Evolutionary conservation across 2,113 vertebrate species (phyloP).

Genomic region (Lepisosteus oculatus): DNA sequence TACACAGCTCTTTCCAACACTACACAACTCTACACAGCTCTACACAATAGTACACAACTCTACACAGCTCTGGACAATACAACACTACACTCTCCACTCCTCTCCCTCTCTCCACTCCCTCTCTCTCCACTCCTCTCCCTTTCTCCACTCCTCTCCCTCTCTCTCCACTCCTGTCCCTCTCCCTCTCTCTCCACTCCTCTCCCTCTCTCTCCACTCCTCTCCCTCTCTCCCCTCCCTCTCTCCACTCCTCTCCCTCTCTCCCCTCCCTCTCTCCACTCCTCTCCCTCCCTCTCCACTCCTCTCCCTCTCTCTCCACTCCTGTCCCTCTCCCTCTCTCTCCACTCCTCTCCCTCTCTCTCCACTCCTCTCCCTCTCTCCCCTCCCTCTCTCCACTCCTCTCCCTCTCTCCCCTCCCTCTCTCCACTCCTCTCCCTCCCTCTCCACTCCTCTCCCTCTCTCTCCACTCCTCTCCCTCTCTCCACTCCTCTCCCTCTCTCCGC

Average conservation of each 20-base stretch:
- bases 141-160: constrained; percentile 31
- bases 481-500: constrained; percentile 17
- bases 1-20: no score
- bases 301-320: background rate
- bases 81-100: constrained; percentile 44
- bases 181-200: background rate
- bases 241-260: constrained; percentile 28
- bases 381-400: constrained; percentile 44
- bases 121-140: constrained; percentile 25
- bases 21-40: no score
- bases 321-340: constrained; percentile 44
- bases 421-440: constrained; percentile 19
- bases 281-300: background rate
- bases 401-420: constrained; percentile 26
- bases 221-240: constrained; percentile 45
- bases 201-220: constrained; percentile 53
- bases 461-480: constrained; percentile 12
- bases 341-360: constrained; percentile 12
- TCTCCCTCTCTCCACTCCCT: constrained; percentile 54
- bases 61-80: no score
- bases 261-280: background rate
- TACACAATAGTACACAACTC: no score
- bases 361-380: no score
- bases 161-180: background rate
- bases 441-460: constrained; percentile 17